These are phyloP conservation scores for Amblyopsis hoosieri DNA, from an alignment of 2,797 vertebrate species.

Conservation along the genomic window DNA sequence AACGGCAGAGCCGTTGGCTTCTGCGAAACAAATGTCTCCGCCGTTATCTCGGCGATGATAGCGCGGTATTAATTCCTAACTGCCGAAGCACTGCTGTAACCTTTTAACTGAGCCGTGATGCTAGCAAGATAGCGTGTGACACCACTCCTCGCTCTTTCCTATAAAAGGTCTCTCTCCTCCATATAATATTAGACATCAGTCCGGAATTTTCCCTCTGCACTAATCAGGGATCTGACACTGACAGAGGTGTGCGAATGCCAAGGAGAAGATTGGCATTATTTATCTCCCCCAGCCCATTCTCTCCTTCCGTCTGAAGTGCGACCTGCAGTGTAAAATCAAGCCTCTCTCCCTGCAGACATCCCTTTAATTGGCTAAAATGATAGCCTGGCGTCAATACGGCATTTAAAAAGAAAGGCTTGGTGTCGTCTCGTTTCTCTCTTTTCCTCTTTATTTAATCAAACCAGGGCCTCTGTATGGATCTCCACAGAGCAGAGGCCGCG, in stretches of 20 bases:
- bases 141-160: slow-evolving; percentile 28
- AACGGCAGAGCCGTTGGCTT: neutral
- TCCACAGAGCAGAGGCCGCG: slow-evolving; percentile 90
- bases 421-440: slow-evolving; percentile 73
- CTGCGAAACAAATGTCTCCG: neutral
- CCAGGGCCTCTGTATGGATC: slow-evolving; percentile 85
- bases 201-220: slow-evolving; percentile 25
- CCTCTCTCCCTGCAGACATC: slow-evolving; percentile 82
- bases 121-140: slow-evolving; percentile 38
- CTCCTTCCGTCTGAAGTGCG: slow-evolving; percentile 21
- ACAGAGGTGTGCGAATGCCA: slow-evolving; percentile 29
- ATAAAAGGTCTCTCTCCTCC: slow-evolving; percentile 49
- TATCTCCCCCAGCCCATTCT: neutral
- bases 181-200: slow-evolving; percentile 38
- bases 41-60: slow-evolving; percentile 33
- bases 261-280: slow-evolving; percentile 35
- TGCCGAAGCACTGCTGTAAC: slow-evolving; percentile 29
- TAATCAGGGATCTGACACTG: slow-evolving; percentile 64
- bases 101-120: slow-evolving; percentile 55
- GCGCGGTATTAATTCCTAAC: neutral
- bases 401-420: slow-evolving; percentile 88
- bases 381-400: slow-evolving; percentile 92
- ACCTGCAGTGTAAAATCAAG: slow-evolving; percentile 90
- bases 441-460: slow-evolving; percentile 90
- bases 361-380: slow-evolving; percentile 95